A percentile compares a stretch with the other conserved stretches of the same genome.
Conservation (phyloP, 2,888 invertebrate genomes). For the Diplolepis rosae region DNA sequence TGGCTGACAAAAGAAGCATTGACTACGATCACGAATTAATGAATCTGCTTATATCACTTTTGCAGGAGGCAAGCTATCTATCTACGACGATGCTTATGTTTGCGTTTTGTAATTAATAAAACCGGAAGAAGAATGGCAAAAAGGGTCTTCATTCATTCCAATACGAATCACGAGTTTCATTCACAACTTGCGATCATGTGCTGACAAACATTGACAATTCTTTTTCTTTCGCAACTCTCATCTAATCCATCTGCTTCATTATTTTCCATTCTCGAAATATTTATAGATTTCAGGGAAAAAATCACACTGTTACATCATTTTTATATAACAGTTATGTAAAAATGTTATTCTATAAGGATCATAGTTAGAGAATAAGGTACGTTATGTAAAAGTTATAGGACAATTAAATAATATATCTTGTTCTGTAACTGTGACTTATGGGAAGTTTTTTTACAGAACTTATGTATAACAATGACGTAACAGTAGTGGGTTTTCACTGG, state of each 20-base stretch:
- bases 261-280: not conserved
- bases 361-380: too few species aligned
- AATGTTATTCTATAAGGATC: too few species aligned
- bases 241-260: not conserved
- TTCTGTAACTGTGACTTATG: too few species aligned
- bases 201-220: conserved; percentile 2
- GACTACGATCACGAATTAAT: conserved; percentile 4
- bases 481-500: too few species aligned
- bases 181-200: conserved; percentile 9
- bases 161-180: conserved; percentile 26
- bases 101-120: conserved; percentile 57
- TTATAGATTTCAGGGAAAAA: not conserved
- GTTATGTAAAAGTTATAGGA: too few species aligned
- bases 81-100: conserved; percentile 44
- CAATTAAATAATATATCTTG: too few species aligned
- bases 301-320: too few species aligned
- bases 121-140: conserved; percentile 54
- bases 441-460: too few species aligned
- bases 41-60: conserved; percentile 30
- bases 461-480: too few species aligned
- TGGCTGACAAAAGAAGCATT: conserved; percentile 43
- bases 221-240: not conserved
- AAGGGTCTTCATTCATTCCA: conserved; percentile 52
- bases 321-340: too few species aligned
- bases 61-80: conserved; percentile 42